Evolutionary conservation across 1,140 invertebrate species (phyloP), one percentile per base, ranked within the genome.

Genomic region (Samia ricini): DNA sequence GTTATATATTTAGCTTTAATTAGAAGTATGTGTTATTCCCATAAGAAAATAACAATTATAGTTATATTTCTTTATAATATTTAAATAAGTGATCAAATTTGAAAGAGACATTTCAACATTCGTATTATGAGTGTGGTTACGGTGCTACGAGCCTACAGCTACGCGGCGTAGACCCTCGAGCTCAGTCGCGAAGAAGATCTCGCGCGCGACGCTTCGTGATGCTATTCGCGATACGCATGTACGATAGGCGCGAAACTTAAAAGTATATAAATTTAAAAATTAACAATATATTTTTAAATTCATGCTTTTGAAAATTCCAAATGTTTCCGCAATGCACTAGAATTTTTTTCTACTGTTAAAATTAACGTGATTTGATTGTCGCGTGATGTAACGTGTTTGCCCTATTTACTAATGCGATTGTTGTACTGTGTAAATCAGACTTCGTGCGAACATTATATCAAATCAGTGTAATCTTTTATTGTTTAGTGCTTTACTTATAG

Each of bases 321-420:
- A 42, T 15, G 4, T 42, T 42, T 42, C 66, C 61, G 66, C 64
- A 60, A 56, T 33, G 42, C 57, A 61, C 63, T 20, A 50, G n/a
- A 19, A 15, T 52, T 61, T 20, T 57, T 52, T 10, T 51, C 50
- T 51, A 19, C 20, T 24, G 42, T 58, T 23, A 20, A 52, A 60
- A 24, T 67, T 64, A 18, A 15, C 51, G 12, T 54, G 56, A 36
- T 56, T 56, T 60, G 59, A 55, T 50, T 70, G 52, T 57, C 63
- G 63, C 71, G 72, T 80, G 76, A 79, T 79, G 76, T 79, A 83
- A 78, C 75, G 69, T 73, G 64, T 80, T 81, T 73, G 73, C 60
- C 70, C 76, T 60, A 79, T 78, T 80, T 80, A 78, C 72, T 71
- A 80, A 77, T 81, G 68, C 68, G 72, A 83, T 83, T 81, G 72